Evolutionary conservation across 2,113 vertebrate species (phyloP).

Genomic region (Solenodon paradoxus): DNA sequence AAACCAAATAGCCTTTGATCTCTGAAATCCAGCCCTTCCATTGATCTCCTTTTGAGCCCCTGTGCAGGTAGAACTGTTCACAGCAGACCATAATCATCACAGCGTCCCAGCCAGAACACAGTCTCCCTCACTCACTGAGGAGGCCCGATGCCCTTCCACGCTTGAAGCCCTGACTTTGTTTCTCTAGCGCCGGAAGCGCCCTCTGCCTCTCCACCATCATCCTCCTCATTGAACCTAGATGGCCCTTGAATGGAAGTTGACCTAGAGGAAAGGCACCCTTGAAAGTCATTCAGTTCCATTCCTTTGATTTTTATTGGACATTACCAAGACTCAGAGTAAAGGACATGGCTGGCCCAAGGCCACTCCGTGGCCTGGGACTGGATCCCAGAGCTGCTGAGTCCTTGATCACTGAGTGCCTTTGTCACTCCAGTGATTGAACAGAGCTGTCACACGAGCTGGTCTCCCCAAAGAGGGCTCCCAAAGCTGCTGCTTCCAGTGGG

Average conservation of each 20-base stretch:
- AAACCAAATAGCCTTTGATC: background rate
- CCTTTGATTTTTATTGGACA: background rate
- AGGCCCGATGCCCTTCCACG: background rate
- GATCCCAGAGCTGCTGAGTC: background rate
- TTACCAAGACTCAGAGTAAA: background rate
- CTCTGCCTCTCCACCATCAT: background rate
- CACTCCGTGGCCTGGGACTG: background rate
- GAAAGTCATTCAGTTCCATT: background rate
- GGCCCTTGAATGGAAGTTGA: background rate
- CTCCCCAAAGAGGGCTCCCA: background rate
- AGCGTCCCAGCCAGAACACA: no score
- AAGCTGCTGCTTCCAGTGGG: background rate
- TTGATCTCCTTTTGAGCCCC: background rate
- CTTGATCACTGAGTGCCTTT: accelerated
- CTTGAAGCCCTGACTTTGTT: background rate
- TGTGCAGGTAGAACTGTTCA: no score
- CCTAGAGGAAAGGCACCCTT: background rate
- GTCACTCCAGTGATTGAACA: background rate
- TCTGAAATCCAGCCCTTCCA: background rate
- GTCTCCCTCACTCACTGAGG: background rate
- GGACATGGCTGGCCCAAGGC: background rate
- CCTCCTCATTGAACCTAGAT: background rate
- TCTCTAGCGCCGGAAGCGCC: constrained; percentile 1
- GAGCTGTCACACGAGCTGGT: background rate
- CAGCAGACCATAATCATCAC: background rate